These are phyloP conservation scores for Caenorhabditis panamensis DNA, from an alignment of 2,888 invertebrate genomes.

Conservation along the genomic window DNA sequence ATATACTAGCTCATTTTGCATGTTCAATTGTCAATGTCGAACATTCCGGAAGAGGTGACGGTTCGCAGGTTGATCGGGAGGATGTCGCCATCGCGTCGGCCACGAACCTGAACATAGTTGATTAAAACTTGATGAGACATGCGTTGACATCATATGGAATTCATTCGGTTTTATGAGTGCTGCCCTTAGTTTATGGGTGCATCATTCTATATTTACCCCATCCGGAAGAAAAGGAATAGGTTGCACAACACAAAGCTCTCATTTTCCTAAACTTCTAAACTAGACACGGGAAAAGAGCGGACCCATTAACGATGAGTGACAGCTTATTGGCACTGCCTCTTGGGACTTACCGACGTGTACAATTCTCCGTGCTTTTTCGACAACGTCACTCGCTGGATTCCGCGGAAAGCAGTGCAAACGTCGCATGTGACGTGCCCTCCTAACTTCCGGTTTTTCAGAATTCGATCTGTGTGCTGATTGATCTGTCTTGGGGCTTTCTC, in stretches of 20 bases:
- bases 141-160: neutral
- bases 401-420: slow-evolving; percentile 76
- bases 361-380: slow-evolving; percentile 67
- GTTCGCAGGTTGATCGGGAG: slow-evolving; percentile 68
- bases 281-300: neutral
- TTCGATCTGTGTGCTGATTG: slow-evolving; percentile 47
- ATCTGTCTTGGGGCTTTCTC: slow-evolving; percentile 85
- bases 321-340: neutral
- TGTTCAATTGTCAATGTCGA: slow-evolving; percentile 59
- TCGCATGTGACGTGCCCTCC: slow-evolving; percentile 72
- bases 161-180: neutral
- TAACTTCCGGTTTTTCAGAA: slow-evolving; percentile 69
- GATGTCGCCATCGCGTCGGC: slow-evolving; percentile 68
- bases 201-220: neutral
- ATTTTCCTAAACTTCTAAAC: neutral
- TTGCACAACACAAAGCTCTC: neutral
- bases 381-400: slow-evolving; percentile 74
- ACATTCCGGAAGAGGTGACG: slow-evolving; percentile 57
- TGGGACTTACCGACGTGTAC: slow-evolving; percentile 34
- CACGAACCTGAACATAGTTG: slow-evolving; percentile 14
- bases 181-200: neutral
- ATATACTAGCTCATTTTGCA: neutral
- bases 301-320: neutral
- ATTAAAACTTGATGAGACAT: neutral
- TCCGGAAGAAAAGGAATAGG: too few relatives aligned